Evolutionary conservation across 2,797 vertebrate genomes (phyloP).

Genomic region (Enteromius fasciolatus): DNA sequence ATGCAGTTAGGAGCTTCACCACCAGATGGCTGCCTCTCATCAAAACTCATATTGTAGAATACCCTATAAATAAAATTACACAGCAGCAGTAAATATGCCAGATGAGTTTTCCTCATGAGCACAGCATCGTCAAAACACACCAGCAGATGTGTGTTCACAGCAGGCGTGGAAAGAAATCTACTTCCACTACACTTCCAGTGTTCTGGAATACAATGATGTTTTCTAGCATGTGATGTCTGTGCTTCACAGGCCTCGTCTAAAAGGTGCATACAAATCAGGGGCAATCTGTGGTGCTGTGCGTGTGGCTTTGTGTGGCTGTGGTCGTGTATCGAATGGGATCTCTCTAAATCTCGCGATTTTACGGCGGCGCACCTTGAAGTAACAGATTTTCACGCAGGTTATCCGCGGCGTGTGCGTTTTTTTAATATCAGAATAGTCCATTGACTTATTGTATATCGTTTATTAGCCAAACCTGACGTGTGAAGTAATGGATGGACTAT

Average conservation of each 20-base stretch:
- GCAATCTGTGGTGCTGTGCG: not conserved
- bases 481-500: not conserved
- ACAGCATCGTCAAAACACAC: not conserved
- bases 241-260: conserved; percentile 1
- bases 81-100: conserved; percentile 12
- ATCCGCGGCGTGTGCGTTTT: not conserved
- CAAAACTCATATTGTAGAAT: not conserved
- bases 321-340: not conserved
- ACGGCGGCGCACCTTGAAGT: not conserved
- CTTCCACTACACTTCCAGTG: not conserved
- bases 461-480: not conserved
- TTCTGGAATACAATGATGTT: conserved; percentile 6
- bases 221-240: not conserved
- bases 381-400: not conserved
- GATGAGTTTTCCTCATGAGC: conserved; percentile 14
- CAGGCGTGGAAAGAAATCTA: not conserved
- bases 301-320: not conserved
- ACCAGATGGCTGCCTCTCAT: conserved; percentile 34
- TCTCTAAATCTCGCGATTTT: not conserved
- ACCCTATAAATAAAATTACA: conserved; percentile 6
- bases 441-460: not conserved
- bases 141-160: conserved; percentile 11
- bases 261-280: not conserved
- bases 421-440: not conserved
- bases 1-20: conserved; percentile 29